Conservation (phyloP, 2,888 invertebrate species). For the Drosophila meridiana region DNA sequence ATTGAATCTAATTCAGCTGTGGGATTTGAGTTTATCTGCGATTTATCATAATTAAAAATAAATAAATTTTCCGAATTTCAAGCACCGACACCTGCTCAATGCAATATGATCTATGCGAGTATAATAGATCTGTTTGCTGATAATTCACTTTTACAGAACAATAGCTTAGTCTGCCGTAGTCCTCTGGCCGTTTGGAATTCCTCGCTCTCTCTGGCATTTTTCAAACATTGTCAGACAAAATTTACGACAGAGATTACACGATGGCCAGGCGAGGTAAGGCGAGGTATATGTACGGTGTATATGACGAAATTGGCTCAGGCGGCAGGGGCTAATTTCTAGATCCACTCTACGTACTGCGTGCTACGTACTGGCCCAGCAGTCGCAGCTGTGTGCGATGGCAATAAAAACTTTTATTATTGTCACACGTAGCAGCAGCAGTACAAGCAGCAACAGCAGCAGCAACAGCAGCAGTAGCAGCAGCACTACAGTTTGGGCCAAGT, state of each 20-base stretch:
- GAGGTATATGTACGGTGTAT: conserved; percentile 12
- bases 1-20: neutral
- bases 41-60: conserved; percentile 2
- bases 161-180: neutral
- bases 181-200: conserved; percentile 26
- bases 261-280: conserved; percentile 7
- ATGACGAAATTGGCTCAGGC: conserved; percentile 61
- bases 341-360: conserved; percentile 42
- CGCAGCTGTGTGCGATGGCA: conserved; percentile 76
- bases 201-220: conserved; percentile 27
- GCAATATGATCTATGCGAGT: neutral
- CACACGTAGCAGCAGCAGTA: conserved; percentile 70
- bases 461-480: conserved; percentile 24
- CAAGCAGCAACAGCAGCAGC: neutral
- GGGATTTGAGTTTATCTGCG: neutral
- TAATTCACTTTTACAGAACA: conserved; percentile 1
- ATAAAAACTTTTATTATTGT: conserved; percentile 83
- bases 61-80: neutral
- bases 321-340: conserved; percentile 67
- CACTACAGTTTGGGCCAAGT: conserved; percentile 42
- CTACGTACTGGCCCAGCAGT: conserved; percentile 4
- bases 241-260: conserved; percentile 56
- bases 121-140: conserved; percentile 13
- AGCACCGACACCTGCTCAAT: conserved; percentile 1
- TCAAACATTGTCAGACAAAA: conserved; percentile 57